Base-by-base conservation (phyloP, 2,888 invertebrate species). In the Diaperis boleti region DNA sequence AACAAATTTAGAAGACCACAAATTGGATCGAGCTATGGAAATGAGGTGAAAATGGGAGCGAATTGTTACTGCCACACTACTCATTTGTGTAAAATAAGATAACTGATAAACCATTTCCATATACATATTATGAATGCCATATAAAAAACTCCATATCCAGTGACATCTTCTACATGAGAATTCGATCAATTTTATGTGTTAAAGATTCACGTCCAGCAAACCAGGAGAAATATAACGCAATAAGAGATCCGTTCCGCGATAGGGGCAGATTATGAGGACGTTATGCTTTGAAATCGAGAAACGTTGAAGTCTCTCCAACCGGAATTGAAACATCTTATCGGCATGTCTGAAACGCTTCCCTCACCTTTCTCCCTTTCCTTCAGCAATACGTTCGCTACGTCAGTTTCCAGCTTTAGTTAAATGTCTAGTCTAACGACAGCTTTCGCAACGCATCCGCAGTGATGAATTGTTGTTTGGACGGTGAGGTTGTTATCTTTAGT, bases 401-500 rank as follows among this genome's bases (percentile, higher is more conserved):
- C 42, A 17, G 55, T 17, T 41, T 39, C 41, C 6, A 11, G 37
- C 45, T 18, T 15, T 33, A 35, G 26, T 33, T 11, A n/a, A n/a
- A n/a, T n/a, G n/a, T n/a, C n/a, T n/a, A n/a, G n/a, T n/a, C 41
- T 59, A 59, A 59, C 50, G 59, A 59, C 59, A 59, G 59, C 59
- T 49, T 41, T 39, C 18, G 33, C 57, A 37, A 26, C 57, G 45
- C 39, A 20, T 47, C 47, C 33, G 10, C 39, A 20, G 62, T 62
- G 64, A 65, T 65, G 61, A 62, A 61, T 65, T 57, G 61, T 39
- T 50, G 44, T 64, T 31, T 61, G 64, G 55, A 63, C 59, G 42
- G 59, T 35, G 26, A 13, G 56, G 49, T 45, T 37, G 26, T 61
- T 57, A 65, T 62, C 64, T 64, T 37, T 17, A 55, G 50, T 64